Percentiles rank a stretch among this genome's conserved stretches.
Evolutionary conservation across 1,140 invertebrate genomes (phyloP).

Genomic region (Drosophila orena): DNA sequence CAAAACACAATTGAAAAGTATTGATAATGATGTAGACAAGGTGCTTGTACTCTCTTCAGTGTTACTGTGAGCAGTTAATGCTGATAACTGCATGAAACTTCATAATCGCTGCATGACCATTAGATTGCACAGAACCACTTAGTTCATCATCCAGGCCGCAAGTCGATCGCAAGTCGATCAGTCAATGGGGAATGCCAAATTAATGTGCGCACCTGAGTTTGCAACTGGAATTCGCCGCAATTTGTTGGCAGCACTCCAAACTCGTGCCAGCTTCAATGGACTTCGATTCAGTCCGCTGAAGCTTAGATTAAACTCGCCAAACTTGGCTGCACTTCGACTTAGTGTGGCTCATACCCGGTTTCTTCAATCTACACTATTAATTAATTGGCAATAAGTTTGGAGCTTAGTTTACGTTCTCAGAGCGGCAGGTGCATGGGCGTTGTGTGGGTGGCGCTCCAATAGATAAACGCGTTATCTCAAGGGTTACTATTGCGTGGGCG

Average conservation of each 20-base stretch:
- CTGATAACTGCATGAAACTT: too few species aligned
- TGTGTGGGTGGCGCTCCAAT: constrained; percentile 20
- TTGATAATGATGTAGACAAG: neutral
- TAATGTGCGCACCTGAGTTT: constrained; percentile 43
- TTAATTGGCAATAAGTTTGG: too few species aligned
- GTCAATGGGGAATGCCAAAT: constrained; percentile 56
- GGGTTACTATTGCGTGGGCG: constrained; percentile 34
- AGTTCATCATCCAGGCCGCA: neutral
- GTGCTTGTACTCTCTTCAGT: neutral
- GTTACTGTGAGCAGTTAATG: neutral
- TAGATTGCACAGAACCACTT: neutral
- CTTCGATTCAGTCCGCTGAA: constrained; percentile 4
- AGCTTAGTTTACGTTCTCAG: neutral
- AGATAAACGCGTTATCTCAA: constrained; percentile 25
- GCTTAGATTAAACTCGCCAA: neutral
- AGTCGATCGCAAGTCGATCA: neutral
- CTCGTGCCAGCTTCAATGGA: constrained; percentile 26
- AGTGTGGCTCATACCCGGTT: neutral
- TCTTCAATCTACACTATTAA: neutral
- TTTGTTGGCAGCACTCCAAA: constrained; percentile 28
- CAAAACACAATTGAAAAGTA: too few species aligned
- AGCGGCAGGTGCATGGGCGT: constrained; percentile 7
- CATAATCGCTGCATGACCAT: too few species aligned
- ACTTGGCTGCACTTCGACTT: neutral
- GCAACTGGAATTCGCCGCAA: constrained; percentile 47